phyloP scores from a whole-genome alignment of 1,140 invertebrate species.

The Hycleus cichorii region DNA sequence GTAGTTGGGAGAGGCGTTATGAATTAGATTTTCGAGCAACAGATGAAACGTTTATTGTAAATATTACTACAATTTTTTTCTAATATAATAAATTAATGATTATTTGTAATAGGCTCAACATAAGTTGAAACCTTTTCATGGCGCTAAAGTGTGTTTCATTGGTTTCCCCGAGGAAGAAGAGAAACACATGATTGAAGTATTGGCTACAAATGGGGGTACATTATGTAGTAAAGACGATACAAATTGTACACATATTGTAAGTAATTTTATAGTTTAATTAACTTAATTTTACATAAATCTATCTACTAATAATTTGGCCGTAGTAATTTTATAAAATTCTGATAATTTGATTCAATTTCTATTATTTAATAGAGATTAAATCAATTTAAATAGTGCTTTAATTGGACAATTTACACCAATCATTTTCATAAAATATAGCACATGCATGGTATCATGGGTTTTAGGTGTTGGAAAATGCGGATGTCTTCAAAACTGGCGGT shows the following conservation, averaged over 20 bases:
- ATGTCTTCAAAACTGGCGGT: too few relatives aligned
- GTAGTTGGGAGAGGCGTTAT: conserved; percentile 73
- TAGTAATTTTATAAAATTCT: too few relatives aligned
- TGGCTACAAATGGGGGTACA: conserved; percentile 76
- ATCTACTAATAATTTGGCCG: too few relatives aligned
- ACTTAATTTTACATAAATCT: too few relatives aligned
- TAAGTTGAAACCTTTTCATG: conserved; percentile 81
- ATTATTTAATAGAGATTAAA: too few relatives aligned
- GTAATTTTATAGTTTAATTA: conserved; percentile 29
- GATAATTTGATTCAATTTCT: too few relatives aligned
- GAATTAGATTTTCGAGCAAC: conserved; percentile 59
- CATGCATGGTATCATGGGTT: too few relatives aligned
- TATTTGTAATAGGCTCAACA: conserved; percentile 48
- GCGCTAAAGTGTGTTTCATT: conserved; percentile 76
- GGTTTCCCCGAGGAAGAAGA: conserved; percentile 85
- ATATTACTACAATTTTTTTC: conserved; percentile 21
- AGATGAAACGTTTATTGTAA: conserved; percentile 62
- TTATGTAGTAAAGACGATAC: conserved; percentile 67
- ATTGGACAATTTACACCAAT: too few relatives aligned
- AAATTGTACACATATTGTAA: conserved; percentile 85
- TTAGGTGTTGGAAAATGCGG: too few relatives aligned
- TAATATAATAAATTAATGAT: neutral
- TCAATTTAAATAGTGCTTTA: too few relatives aligned
- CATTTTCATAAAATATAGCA: too few relatives aligned
- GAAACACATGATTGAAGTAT: conserved; percentile 83